Conservation (phyloP, 1,140 invertebrate genomes). For the Venturia canescens region DNA sequence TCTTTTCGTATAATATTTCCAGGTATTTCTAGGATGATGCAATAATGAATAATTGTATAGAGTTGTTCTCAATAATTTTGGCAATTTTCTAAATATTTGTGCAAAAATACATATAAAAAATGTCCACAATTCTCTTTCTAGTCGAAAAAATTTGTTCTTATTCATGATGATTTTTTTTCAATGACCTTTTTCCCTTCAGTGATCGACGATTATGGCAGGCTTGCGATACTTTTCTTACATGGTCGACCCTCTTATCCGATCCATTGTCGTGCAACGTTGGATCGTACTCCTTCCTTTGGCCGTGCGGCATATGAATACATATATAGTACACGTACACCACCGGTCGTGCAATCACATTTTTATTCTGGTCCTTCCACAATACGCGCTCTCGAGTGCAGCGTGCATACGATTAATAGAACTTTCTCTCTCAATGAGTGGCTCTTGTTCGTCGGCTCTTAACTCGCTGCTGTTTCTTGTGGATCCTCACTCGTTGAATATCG, state of each 20-base stretch:
- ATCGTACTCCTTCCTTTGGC: constrained; percentile 12
- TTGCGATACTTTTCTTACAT: background rate
- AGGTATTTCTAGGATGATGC: too few species aligned
- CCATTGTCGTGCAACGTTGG: constrained; percentile 30
- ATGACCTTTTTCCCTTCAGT: background rate
- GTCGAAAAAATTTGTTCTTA: background rate
- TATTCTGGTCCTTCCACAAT: constrained; percentile 47
- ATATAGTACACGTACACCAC: constrained; percentile 20
- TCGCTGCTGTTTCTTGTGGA: constrained; percentile 32
- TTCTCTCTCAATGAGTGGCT: constrained; percentile 52
- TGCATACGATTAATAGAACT: constrained; percentile 60
- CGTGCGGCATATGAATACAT: background rate
- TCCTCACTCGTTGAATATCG: constrained; percentile 35
- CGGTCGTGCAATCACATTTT: constrained; percentile 52
- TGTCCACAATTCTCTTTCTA: background rate
- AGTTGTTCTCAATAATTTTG: too few species aligned
- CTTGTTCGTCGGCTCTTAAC: constrained; percentile 45
- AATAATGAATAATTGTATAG: too few species aligned
- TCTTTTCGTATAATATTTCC: too few species aligned
- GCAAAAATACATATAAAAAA: background rate
- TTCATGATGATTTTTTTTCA: background rate
- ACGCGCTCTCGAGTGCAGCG: constrained; percentile 38
- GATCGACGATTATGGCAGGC: background rate
- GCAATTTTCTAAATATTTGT: background rate
- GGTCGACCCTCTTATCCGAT: constrained; percentile 11